Evolutionary conservation across 37 sponge, comb jelly and placozoan species (phyloP), one percentile per base, ranked within the genome.

Genomic region (Ephydatia muelleri): DNA sequence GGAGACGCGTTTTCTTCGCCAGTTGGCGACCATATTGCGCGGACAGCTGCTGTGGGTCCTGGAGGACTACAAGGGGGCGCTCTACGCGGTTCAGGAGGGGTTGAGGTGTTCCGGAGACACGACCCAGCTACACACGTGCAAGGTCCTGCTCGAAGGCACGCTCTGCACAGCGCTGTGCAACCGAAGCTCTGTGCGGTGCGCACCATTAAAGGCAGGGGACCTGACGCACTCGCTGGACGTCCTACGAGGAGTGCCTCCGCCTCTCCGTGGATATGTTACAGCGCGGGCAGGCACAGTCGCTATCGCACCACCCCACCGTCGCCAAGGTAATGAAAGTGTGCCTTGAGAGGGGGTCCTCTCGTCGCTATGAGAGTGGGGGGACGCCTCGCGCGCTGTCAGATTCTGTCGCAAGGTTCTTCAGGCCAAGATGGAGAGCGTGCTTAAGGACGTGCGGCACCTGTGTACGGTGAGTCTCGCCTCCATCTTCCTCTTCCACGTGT

Each of bases 391-490:
- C 30, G 89, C 89, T 1, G 22, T 84, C 31, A 73, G 66, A 25
- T 36, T 89, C 28, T 80, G 38, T 34, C 79, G 89, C 27, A 26
- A 37, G 27, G 85, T 89, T 0, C 80, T 89, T 13, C 77, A 82
- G 35, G 43, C 80, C 22, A 65, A 48, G 34, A 81, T 80, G 25
- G 89, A 89, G 47, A 49, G 37, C 32, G 64, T 75, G 34, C 78
- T 81, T n/a, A 64, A 71, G 27, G 80, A 82, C 25, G 70, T 70
- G 2, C 75, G 86, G 12, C 39, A 77, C 32, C 25, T 82, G 25
- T 90, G 83, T 40, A 66, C 82, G 37, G 81, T 86, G 19, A 72
- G 86, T 65, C 82, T 85, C 72, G 69, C 91, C 27, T 85, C 71
- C 23, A 57, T 81, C 26, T 82, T 85, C 25, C 82, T 82, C 77